Evolutionary conservation across 1,140 invertebrate genomes (phyloP).

Genomic region (Asbolus verrucosus): DNA sequence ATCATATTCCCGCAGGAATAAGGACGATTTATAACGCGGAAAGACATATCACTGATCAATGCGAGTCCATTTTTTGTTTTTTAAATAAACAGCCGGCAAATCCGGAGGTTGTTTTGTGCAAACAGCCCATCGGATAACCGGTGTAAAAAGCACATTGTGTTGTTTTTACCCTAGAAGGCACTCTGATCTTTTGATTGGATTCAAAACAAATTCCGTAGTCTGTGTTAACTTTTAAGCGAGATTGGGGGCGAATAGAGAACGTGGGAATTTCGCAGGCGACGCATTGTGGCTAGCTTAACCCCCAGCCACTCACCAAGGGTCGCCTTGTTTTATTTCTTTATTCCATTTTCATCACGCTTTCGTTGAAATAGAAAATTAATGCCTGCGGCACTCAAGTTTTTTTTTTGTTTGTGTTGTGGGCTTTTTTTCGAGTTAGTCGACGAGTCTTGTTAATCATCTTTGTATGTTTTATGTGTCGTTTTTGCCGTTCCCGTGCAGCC

Average conservation of each 20-base stretch:
- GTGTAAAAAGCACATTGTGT: not conserved
- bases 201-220: conserved; percentile 20
- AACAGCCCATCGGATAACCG: not conserved
- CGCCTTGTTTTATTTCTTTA: conserved; percentile 36
- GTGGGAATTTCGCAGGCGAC: conserved; percentile 30
- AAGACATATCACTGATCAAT: no score
- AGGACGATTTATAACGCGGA: no score
- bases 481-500: not conserved
- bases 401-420: conserved; percentile 20
- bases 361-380: conserved; percentile 38
- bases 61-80: no score
- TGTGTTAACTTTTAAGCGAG: conserved; percentile 21
- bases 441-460: conserved; percentile 37
- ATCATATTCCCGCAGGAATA: no score
- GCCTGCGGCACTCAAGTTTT: conserved; percentile 11
- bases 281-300: conserved; percentile 23
- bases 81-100: no score
- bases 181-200: conserved; percentile 11
- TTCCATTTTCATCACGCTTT: conserved; percentile 37
- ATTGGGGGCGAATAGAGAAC: not conserved
- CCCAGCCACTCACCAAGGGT: conserved; percentile 25
- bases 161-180: conserved; percentile 18
- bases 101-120: no score
- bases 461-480: conserved; percentile 10
- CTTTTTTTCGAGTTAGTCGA: conserved; percentile 12